Evolutionary conservation across 2,888 invertebrate species (phyloP), one percentile per base, ranked within the genome.

Genomic region (Graphium colonna): DNA sequence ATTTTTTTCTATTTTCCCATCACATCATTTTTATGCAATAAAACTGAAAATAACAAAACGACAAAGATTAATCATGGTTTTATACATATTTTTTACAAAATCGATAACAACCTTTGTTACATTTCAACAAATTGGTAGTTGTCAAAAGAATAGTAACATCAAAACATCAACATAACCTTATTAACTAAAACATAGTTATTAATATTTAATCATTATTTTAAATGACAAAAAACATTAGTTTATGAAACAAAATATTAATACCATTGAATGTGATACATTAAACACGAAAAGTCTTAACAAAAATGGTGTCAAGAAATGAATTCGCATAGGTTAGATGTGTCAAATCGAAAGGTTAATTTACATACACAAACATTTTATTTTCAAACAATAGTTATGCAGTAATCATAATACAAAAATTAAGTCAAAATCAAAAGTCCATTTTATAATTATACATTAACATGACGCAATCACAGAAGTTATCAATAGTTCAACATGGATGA

Each of bases 131-230:
- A 45, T 42, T 45, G 50, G 41, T 53, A 59, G 41, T 31, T 62
- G 64, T 64, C 64, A 65, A 65, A 48, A 46, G 53, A 57, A 63
- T 57, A 60, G 60, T 57, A 60, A 59, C 67, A 73, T 68, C 86
- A 88, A 87, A 89, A 89, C 89, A 88, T 88, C 85, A 89, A 89
- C 89, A 89, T 89, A 89, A 89, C 89, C 88, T 88, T 79, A 82
- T 62, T 62, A 63, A 60, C 53, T 45, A 47, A 57, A 60, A 62
- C 52, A 58, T 52, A 55, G 56, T 49, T 52, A 12, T 31, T 45
- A 50, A n/a, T n/a, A n/a, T n/a, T n/a, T n/a, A n/a, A n/a, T n/a
- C n/a, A n/a, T n/a, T n/a, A n/a, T 45, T 44, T 21, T 38, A 51
- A 44, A 51, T 40, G 21, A 41, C n/a, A 15, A 26, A 44, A 56